phyloP scores from a whole-genome alignment of 2,888 invertebrate species.

The Ceratothoa steindachneri region DNA sequence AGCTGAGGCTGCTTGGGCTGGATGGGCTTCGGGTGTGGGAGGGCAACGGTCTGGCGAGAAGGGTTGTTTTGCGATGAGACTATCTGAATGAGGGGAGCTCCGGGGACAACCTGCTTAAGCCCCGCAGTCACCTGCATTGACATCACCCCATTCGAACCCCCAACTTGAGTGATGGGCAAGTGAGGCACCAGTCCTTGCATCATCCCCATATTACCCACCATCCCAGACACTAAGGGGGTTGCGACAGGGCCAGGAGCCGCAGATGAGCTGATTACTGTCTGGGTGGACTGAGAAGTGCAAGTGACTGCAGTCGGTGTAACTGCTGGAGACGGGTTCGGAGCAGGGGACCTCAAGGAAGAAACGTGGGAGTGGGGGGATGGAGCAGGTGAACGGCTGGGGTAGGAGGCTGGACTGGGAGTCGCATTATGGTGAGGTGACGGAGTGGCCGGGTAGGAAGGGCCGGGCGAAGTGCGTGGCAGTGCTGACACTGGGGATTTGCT shows the following conservation, averaged over 20 bases:
- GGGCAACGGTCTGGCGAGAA: conserved; percentile 24
- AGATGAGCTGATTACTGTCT: conserved; percentile 4
- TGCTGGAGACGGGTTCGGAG: conserved; percentile 38
- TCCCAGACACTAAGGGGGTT: conserved; percentile 27
- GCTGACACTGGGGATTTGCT: conserved; percentile 32
- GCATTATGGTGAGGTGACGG: conserved; percentile 11
- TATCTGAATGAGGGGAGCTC: conserved; percentile 42
- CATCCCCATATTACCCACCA: conserved; percentile 39
- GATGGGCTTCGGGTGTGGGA: conserved; percentile 40
- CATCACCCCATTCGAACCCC: conserved; percentile 41
- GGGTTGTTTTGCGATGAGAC: conserved; percentile 37
- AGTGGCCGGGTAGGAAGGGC: conserved; percentile 11
- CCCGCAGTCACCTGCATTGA: conserved; percentile 27
- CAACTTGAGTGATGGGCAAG: conserved; percentile 28
- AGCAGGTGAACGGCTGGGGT: conserved; percentile 26
- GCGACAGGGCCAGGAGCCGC: conserved; percentile 16
- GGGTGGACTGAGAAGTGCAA: conserved; percentile 7
- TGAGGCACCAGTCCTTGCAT: conserved; percentile 37
- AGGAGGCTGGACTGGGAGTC: conserved; percentile 40
- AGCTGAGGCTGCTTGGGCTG: conserved; percentile 47
- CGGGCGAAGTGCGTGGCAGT: conserved; percentile 22
- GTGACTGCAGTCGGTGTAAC: conserved; percentile 35
- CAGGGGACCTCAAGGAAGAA: conserved; percentile 30
- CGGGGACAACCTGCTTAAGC: conserved; percentile 36
- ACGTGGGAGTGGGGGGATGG: conserved; percentile 36